A percentile compares a stretch with the other conserved stretches of the same genome.
Evolutionary conservation across 2,797 vertebrate species (phyloP).

Genomic region (Argya squamiceps): DNA sequence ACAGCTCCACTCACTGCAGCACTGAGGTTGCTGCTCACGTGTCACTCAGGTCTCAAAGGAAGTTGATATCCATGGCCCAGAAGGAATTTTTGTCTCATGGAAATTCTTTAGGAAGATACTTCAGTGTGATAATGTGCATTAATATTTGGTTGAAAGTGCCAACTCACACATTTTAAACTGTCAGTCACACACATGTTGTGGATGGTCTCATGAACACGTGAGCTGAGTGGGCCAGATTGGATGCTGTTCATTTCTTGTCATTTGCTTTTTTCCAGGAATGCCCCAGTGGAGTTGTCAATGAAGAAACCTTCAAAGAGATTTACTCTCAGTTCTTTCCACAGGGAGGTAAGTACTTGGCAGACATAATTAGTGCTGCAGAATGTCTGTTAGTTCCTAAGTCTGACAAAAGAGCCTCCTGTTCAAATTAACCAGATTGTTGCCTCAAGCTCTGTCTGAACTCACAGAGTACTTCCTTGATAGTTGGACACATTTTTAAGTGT

Average conservation of each 20-base stretch:
- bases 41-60: not conserved
- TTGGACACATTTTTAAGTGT: not conserved
- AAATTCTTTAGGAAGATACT: not conserved
- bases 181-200: not conserved
- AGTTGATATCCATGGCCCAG: not conserved
- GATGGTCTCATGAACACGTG: not conserved
- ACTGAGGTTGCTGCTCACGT: rapidly evolving
- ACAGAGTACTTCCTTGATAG: not conserved
- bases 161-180: not conserved
- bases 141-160: not conserved
- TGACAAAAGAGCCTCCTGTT: not conserved
- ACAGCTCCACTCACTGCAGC: rapidly evolving
- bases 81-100: not conserved
- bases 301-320: slow-evolving; percentile 98
- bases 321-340: slow-evolving; percentile 99
- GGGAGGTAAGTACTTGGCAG: slow-evolving; percentile 86
- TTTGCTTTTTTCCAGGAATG: slow-evolving; percentile 86
- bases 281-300: slow-evolving; percentile 96
- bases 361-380: not conserved
- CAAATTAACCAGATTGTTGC: not conserved
- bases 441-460: not conserved
- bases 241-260: slow-evolving; percentile 24
- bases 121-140: not conserved
- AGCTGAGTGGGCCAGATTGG: not conserved
- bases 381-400: not conserved